Conservation (phyloP, 1,140 invertebrate genomes). For the Olivierus martensii region DNA sequence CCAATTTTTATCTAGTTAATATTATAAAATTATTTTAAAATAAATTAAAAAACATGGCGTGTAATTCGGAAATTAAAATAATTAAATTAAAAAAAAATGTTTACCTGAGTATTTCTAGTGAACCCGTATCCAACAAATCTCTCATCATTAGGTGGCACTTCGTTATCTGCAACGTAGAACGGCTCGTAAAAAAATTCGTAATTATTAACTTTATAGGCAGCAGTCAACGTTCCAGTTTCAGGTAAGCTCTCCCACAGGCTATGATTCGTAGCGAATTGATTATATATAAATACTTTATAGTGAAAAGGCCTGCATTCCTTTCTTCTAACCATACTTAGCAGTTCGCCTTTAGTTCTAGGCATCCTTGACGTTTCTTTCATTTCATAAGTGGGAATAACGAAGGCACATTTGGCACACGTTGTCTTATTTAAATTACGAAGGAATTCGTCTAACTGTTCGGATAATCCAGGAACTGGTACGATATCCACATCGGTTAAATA, state of each 20-base stretch:
- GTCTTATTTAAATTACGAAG: conserved; percentile 42
- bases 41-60: not conserved
- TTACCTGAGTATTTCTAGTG: conserved; percentile 84
- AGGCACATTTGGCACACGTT: conserved; percentile 48
- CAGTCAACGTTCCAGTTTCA: conserved; percentile 39
- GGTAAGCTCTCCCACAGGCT: conserved; percentile 36
- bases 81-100: not conserved
- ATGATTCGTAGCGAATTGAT: conserved; percentile 85
- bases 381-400: conserved; percentile 86
- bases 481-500: conserved; percentile 33
- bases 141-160: conserved; percentile 72
- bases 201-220: conserved; percentile 70
- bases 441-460: conserved; percentile 41
- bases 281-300: conserved; percentile 79
- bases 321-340: conserved; percentile 55
- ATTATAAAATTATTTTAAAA: not conserved
- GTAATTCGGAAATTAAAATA: not conserved
- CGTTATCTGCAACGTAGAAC: conserved; percentile 75
- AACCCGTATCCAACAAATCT: conserved; percentile 88
- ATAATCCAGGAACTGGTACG: conserved; percentile 25
- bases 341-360: conserved; percentile 58
- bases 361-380: conserved; percentile 57
- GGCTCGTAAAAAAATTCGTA: conserved; percentile 80
- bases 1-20: not conserved
- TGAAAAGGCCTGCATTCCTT: conserved; percentile 78